A percentile compares a stretch with the other conserved stretches of the same genome.
These are phyloP conservation scores for Poecilia picta DNA, from an alignment of 2,797 vertebrate genomes.

Conservation along the genomic window DNA sequence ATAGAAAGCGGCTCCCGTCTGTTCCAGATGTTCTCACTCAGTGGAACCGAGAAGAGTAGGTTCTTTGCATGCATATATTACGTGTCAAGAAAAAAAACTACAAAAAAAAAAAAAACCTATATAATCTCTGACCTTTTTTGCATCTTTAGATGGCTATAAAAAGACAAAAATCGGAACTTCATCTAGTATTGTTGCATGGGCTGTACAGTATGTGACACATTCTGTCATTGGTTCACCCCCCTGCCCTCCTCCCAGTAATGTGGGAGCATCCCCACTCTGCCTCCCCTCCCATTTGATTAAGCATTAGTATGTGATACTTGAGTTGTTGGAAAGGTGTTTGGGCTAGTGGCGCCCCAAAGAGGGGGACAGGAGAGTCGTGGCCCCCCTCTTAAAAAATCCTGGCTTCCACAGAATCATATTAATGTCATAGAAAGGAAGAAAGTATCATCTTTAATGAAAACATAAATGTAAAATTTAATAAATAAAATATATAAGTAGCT, in stretches of 20 bases:
- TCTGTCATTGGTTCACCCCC: slow-evolving; percentile 71
- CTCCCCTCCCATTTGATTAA: slow-evolving; percentile 58
- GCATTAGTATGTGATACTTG: slow-evolving; percentile 54
- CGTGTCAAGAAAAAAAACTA: slow-evolving; percentile 83
- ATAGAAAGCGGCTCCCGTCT: slow-evolving; percentile 75
- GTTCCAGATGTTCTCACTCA: slow-evolving; percentile 87
- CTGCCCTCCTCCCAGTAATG: slow-evolving; percentile 41
- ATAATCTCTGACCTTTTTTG: slow-evolving; percentile 90
- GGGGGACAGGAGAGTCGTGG: too few species aligned
- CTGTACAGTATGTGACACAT: slow-evolving; percentile 83
- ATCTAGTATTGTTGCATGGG: slow-evolving; percentile 82
- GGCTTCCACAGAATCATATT: too few species aligned
- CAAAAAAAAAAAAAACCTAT: slow-evolving; percentile 2
- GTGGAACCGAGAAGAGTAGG: slow-evolving; percentile 88
- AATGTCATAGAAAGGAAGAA: too few species aligned
- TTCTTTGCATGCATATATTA: slow-evolving; percentile 98
- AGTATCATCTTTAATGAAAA: too few species aligned
- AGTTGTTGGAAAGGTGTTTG: slow-evolving; percentile 38
- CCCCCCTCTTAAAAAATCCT: too few species aligned
- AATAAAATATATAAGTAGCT: too few species aligned
- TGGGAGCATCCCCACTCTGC: slow-evolving; percentile 76
- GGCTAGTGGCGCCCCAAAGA: slow-evolving; percentile 5
- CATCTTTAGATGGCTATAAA: slow-evolving; percentile 88
- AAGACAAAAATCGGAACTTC: slow-evolving; percentile 86
- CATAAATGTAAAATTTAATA: too few species aligned